phyloP scores from a whole-genome alignment of 1,140 invertebrate genomes.

The Drosophila saltans region DNA sequence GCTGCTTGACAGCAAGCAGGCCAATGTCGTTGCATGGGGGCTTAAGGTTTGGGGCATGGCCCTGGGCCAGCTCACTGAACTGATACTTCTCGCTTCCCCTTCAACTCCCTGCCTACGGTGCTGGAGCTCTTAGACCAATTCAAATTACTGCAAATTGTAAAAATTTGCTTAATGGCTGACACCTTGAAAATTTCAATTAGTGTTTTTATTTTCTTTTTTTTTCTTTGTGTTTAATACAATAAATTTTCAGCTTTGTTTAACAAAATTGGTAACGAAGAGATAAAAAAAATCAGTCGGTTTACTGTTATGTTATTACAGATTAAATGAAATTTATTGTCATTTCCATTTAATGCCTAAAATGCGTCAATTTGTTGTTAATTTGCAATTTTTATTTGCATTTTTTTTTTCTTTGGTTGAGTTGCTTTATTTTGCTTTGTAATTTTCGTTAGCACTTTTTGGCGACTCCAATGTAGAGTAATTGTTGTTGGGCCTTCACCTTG shows the following conservation, averaged over 20 bases:
- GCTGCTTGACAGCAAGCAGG: neutral
- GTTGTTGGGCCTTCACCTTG: slow-evolving; percentile 7
- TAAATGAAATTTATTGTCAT: slow-evolving; percentile 7
- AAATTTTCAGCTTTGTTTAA: no score
- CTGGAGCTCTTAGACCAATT: slow-evolving; percentile 3
- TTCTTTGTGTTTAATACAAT: no score
- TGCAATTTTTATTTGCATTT: slow-evolving; percentile 3
- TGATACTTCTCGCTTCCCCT: neutral
- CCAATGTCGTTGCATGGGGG: neutral
- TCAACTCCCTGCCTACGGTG: no score
- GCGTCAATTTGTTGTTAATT: slow-evolving; percentile 11
- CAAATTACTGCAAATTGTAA: neutral
- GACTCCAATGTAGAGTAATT: slow-evolving; percentile 2
- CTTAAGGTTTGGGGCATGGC: neutral
- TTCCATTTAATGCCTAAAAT: slow-evolving; percentile 9
- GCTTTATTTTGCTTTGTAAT: neutral
- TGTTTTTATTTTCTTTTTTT: neutral
- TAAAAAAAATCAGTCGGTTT: neutral
- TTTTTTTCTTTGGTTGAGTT: neutral
- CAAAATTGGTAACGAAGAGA: neutral
- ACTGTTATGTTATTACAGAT: neutral
- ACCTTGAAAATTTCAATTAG: neutral
- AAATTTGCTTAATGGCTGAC: slow-evolving; percentile 3
- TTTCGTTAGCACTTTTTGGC: slow-evolving; percentile 2
- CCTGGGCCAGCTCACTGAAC: neutral